phyloP scores from a whole-genome alignment of 2,797 vertebrate genomes.

The Poecilia velifera region DNA sequence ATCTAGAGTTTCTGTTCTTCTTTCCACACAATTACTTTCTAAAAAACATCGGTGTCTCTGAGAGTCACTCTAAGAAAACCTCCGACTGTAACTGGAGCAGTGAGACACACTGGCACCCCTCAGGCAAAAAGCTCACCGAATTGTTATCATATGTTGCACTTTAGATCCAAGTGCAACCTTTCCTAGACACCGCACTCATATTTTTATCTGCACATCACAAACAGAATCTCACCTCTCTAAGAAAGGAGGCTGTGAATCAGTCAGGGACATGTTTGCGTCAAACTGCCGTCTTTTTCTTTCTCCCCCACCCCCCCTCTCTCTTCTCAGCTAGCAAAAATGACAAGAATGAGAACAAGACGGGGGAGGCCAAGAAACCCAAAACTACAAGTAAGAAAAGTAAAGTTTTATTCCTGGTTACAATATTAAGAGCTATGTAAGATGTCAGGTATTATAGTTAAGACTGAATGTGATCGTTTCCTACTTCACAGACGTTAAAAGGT shows the following conservation, averaged over 20 bases:
- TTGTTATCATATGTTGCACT: conserved; percentile 50
- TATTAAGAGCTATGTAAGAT: neutral
- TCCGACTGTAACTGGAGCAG: conserved; percentile 15
- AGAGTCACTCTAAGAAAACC: neutral
- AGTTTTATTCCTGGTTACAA: neutral
- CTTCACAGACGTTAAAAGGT: neutral
- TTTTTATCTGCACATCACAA: conserved; percentile 62
- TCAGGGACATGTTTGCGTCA: conserved; percentile 25
- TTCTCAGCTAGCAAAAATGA: conserved; percentile 86
- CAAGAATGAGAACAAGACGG: conserved; percentile 85
- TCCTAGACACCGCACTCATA: conserved; percentile 36
- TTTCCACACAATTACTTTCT: neutral
- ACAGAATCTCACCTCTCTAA: conserved; percentile 49
- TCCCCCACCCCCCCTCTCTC: neutral
- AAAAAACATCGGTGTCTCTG: conserved; percentile 2
- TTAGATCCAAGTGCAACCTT: conserved; percentile 35
- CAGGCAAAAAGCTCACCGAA: conserved; percentile 45
- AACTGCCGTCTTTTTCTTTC: conserved; percentile 8
- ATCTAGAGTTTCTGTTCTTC: neutral
- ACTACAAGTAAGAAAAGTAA: conserved; percentile 79
- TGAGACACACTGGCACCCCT: conserved; percentile 47
- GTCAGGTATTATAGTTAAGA: neutral
- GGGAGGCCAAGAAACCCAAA: conserved; percentile 88
- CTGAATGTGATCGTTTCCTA: neutral
- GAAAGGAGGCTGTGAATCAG: conserved; percentile 55